Evolutionary conservation across 2,888 invertebrate species (phyloP).

Genomic region (Aspidiotus rigidus): DNA sequence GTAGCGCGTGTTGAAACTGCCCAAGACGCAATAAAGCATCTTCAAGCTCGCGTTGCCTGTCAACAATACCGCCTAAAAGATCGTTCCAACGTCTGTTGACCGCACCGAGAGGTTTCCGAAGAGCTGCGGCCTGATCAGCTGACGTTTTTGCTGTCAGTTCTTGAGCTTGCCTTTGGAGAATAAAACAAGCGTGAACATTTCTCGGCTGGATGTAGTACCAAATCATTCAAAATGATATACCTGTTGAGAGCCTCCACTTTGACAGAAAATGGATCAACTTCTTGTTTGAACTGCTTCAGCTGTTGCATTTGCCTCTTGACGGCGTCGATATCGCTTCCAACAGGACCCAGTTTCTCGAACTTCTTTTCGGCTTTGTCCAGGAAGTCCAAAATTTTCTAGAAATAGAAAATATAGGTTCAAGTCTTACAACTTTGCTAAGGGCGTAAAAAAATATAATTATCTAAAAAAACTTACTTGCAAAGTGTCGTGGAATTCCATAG

Average conservation of each 20-base stretch:
- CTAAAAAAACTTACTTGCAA: conserved; percentile 50
- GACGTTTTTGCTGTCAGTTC: conserved; percentile 89
- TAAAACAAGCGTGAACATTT: conserved; percentile 1
- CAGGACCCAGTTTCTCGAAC: conserved; percentile 73
- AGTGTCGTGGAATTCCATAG: conserved; percentile 91
- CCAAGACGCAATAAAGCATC: conserved; percentile 86
- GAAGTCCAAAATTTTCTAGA: conserved; percentile 77
- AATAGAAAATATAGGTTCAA: conserved; percentile 3
- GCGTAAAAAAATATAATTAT: background rate
- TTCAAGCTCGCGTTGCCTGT: conserved; percentile 85
- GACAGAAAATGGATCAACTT: conserved; percentile 96
- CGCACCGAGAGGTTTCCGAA: conserved; percentile 80
- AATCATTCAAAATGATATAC: conserved; percentile 46
- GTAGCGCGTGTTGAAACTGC: conserved; percentile 93
- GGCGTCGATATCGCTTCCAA: conserved; percentile 90
- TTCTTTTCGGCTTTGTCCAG: conserved; percentile 78
- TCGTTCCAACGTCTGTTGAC: conserved; percentile 92
- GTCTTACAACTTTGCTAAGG: background rate
- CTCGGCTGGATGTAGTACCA: background rate
- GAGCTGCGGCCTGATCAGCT: conserved; percentile 84
- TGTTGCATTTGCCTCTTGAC: conserved; percentile 91
- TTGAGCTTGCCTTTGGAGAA: conserved; percentile 72
- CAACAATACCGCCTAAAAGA: conserved; percentile 81
- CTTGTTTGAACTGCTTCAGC: conserved; percentile 82
- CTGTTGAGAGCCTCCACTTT: conserved; percentile 94